phyloP scores from a whole-genome alignment of 2,113 vertebrate genomes.

The Lasiurus borealis region DNA sequence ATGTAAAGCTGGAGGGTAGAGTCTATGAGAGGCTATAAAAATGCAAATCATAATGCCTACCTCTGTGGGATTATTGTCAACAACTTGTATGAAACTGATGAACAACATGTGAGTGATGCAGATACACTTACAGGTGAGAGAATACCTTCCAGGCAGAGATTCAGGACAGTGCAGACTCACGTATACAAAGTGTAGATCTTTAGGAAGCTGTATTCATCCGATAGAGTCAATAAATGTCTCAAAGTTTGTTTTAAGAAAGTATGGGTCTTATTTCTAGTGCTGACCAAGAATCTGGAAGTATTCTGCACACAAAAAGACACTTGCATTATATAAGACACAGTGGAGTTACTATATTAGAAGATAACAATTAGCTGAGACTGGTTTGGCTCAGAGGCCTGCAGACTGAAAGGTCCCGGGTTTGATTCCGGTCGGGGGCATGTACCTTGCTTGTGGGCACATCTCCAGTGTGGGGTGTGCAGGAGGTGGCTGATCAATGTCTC shows the following conservation, averaged over 20 bases:
- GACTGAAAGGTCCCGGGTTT: too few relatives aligned
- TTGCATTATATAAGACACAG: not conserved
- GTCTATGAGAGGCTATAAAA: not conserved
- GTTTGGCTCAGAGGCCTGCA: too few relatives aligned
- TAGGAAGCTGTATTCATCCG: not conserved
- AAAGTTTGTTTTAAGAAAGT: not conserved
- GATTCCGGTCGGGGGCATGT: too few relatives aligned
- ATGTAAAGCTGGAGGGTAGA: not conserved
- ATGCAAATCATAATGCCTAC: not conserved
- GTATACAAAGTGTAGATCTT: not conserved
- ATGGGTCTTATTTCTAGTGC: not conserved
- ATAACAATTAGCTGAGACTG: too few relatives aligned
- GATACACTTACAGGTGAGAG: not conserved
- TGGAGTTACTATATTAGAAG: not conserved
- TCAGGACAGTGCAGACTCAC: not conserved
- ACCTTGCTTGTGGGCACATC: too few relatives aligned
- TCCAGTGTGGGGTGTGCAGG: too few relatives aligned
- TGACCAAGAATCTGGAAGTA: not conserved
- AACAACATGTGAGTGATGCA: not conserved
- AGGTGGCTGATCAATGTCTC: too few relatives aligned
- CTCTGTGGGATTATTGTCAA: not conserved
- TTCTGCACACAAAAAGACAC: not conserved
- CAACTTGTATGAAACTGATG: not conserved
- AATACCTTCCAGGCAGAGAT: not conserved
- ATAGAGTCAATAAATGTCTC: not conserved